Percentiles rank a stretch among this genome's conserved stretches.
Evolutionary conservation across 1,140 invertebrate genomes (phyloP).

Genomic region (Leptoteleia sp.): DNA sequence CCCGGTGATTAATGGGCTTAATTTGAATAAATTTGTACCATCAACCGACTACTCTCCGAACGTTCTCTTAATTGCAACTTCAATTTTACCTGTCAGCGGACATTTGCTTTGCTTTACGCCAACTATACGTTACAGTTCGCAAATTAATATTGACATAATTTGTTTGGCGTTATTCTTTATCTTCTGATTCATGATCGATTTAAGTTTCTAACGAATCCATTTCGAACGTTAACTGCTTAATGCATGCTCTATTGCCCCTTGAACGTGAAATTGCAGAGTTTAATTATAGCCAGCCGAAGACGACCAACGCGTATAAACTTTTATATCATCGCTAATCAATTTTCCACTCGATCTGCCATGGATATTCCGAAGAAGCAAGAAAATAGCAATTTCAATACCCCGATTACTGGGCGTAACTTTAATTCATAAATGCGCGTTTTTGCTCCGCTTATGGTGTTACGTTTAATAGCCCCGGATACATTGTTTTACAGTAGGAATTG

Average conservation of each 20-base stretch:
- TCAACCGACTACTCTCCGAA: slow-evolving; percentile 1
- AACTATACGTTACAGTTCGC: too few relatives aligned
- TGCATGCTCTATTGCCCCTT: too few relatives aligned
- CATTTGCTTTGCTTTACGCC: too few relatives aligned
- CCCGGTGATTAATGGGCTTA: slow-evolving; percentile 24
- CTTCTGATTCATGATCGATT: too few relatives aligned
- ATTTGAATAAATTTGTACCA: slow-evolving; percentile 26
- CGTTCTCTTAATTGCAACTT: slow-evolving; percentile 18
- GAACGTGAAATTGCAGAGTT: too few relatives aligned
- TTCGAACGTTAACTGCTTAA: background rate
- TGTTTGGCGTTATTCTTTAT: too few relatives aligned
- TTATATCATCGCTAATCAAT: background rate
- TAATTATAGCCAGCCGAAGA: background rate
- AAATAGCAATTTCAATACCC: slow-evolving; percentile 16
- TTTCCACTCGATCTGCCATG: background rate
- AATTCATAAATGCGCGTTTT: slow-evolving; percentile 11
- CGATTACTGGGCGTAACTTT: slow-evolving; percentile 7
- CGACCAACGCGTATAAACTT: slow-evolving; percentile 7
- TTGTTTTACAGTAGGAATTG: slow-evolving; percentile 23
- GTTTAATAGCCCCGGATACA: slow-evolving; percentile 13
- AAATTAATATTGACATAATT: too few relatives aligned
- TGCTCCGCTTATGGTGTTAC: slow-evolving; percentile 9
- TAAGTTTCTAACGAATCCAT: background rate
- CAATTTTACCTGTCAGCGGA: slow-evolving; percentile 10
- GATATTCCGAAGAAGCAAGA: background rate